Evolutionary conservation across 2,113 vertebrate genomes (phyloP).

Genomic region (Noturus placidus): DNA sequence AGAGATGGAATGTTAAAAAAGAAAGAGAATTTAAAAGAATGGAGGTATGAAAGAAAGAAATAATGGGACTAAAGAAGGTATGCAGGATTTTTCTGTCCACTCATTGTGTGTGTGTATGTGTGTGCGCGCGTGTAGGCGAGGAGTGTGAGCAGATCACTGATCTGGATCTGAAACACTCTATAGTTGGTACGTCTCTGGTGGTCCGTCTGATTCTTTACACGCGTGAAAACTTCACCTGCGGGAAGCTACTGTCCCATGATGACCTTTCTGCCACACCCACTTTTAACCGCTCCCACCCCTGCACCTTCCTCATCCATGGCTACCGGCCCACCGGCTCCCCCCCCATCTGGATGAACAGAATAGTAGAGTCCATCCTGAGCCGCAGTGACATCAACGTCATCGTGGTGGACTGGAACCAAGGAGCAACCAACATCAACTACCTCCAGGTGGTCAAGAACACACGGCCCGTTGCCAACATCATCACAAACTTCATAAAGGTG

Average conservation of each 20-base stretch:
- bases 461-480: conserved; percentile 69
- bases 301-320: conserved; percentile 87
- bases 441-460: conserved; percentile 77
- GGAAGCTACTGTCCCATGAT: conserved; percentile 65
- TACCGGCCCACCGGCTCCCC: conserved; percentile 83
- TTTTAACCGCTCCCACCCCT: conserved; percentile 73
- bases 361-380: conserved; percentile 67
- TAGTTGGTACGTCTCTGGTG: conserved; percentile 73
- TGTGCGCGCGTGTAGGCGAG: conserved; percentile 48
- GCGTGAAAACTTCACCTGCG: conserved; percentile 73
- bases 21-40: not conserved
- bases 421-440: conserved; percentile 87
- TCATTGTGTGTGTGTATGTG: conserved; percentile 3
- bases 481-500: conserved; percentile 72
- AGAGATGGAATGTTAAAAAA: not conserved
- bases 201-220: conserved; percentile 82
- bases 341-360: conserved; percentile 73
- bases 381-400: conserved; percentile 80
- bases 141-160: conserved; percentile 80
- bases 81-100: not conserved
- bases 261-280: conserved; percentile 66
- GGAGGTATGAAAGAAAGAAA: not conserved
- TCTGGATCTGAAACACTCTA: conserved; percentile 73
- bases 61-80: not conserved
- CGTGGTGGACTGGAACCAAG: conserved; percentile 90